These are phyloP conservation scores for Syrphus vitripennis DNA, from an alignment of 2,888 invertebrate species.

Conservation along the genomic window DNA sequence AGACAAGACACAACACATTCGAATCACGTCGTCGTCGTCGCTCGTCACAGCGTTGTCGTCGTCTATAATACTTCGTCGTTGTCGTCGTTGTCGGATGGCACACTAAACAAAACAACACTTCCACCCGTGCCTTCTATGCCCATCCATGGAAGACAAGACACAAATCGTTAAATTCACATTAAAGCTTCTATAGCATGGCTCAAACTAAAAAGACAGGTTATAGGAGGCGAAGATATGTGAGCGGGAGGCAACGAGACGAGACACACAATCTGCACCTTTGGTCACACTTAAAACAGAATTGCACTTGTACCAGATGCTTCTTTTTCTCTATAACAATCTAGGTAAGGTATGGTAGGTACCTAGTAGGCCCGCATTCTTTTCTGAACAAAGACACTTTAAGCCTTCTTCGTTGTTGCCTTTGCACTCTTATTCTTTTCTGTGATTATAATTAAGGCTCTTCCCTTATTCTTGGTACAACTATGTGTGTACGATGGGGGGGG, in stretches of 20 bases:
- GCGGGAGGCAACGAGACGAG: slow-evolving; percentile 25
- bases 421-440: slow-evolving; percentile 31
- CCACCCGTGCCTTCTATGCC: background rate
- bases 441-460: slow-evolving; percentile 61
- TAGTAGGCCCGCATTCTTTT: background rate
- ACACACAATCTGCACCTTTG: slow-evolving; percentile 57
- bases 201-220: background rate
- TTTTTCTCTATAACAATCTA: slow-evolving; percentile 1
- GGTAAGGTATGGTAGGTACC: too few relatives aligned
- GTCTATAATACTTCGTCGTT: too few relatives aligned
- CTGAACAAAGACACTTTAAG: slow-evolving; percentile 37
- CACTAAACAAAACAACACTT: slow-evolving; percentile 33
- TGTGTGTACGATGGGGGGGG: background rate
- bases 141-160: slow-evolving; percentile 17
- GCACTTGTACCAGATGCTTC: slow-evolving; percentile 32
- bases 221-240: background rate
- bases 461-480: slow-evolving; percentile 17
- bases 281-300: slow-evolving; percentile 59
- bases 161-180: slow-evolving; percentile 25
- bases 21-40: slow-evolving; percentile 51
- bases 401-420: slow-evolving; percentile 50
- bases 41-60: background rate
- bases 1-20: slow-evolving; percentile 37
- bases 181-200: background rate
- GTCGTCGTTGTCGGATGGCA: slow-evolving; percentile 15